A percentile compares a stretch with the other conserved stretches of the same genome.
These are phyloP conservation scores for Napeogenes sylphis DNA, from an alignment of 2,888 invertebrate species.

Conservation along the genomic window DNA sequence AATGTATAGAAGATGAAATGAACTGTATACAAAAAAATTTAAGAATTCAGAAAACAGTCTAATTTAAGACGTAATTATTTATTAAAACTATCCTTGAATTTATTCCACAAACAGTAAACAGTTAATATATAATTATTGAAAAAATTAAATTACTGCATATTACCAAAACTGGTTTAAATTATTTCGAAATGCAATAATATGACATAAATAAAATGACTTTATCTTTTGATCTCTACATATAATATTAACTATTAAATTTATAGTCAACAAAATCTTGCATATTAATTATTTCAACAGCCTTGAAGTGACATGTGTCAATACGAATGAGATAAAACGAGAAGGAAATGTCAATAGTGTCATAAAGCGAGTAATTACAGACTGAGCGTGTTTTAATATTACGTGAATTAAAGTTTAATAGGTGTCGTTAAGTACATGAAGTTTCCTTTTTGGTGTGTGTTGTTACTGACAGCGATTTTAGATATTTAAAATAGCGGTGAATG, in stretches of 20 bases:
- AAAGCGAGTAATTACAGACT: conserved; percentile 38
- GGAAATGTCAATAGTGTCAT: conserved; percentile 31
- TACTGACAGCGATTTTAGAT: conserved; percentile 12
- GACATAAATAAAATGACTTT: conserved; percentile 1
- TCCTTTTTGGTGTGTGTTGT: conserved; percentile 18
- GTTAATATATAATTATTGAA: no score
- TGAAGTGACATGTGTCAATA: conserved; percentile 21
- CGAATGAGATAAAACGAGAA: conserved; percentile 22
- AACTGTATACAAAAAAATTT: no score
- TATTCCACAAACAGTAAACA: no score
- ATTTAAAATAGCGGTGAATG: no score
- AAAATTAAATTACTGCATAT: no score
- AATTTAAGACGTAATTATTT: no score
- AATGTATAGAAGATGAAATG: no score
- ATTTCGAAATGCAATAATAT: background rate
- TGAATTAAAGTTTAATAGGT: conserved; percentile 60
- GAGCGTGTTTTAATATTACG: conserved; percentile 50
- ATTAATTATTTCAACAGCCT: conserved; percentile 15
- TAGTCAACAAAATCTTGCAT: conserved; percentile 3
- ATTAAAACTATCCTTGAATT: no score
- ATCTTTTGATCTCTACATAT: conserved; percentile 6
- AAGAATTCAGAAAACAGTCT: no score
- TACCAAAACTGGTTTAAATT: no score
- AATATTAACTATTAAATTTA: conserved; percentile 4
- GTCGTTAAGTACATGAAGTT: conserved; percentile 46